Evolutionary conservation across 1,140 invertebrate species (phyloP).

Genomic region (Drosophila lacteicornis): DNA sequence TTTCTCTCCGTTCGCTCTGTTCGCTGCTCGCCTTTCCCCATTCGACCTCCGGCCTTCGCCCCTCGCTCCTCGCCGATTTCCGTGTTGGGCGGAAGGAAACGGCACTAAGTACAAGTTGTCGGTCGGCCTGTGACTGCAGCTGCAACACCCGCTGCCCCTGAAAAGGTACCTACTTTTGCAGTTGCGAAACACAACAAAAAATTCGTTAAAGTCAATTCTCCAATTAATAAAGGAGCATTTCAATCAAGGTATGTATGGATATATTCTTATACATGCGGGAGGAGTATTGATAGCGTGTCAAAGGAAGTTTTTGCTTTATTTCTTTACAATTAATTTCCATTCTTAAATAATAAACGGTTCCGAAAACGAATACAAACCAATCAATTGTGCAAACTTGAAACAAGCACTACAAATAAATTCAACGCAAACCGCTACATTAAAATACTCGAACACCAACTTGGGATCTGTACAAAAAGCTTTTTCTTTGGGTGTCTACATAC

Average conservation of each 20-base stretch:
- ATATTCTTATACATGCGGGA: background rate
- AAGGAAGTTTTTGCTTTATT: background rate
- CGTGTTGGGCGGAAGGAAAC: slow-evolving; percentile 74
- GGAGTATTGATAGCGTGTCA: background rate
- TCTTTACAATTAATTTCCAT: background rate
- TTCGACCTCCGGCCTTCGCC: background rate
- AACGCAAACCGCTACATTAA: too few relatives aligned
- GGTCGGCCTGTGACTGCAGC: slow-evolving; percentile 39
- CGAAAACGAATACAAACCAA: too few relatives aligned
- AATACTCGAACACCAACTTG: too few relatives aligned
- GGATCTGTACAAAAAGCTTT: background rate
- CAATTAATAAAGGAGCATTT: slow-evolving; percentile 4
- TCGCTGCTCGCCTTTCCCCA: slow-evolving; percentile 9
- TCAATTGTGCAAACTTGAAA: too few relatives aligned
- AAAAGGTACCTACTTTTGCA: background rate
- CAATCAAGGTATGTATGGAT: background rate
- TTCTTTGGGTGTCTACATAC: background rate
- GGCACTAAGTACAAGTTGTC: slow-evolving; percentile 72
- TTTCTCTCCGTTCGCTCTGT: slow-evolving; percentile 4
- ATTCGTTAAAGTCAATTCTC: background rate
- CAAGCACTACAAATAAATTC: background rate
- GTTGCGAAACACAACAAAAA: background rate
- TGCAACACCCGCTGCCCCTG: slow-evolving; percentile 15
- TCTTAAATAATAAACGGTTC: background rate
- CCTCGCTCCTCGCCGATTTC: slow-evolving; percentile 7